phyloP scores from a whole-genome alignment of 1,140 invertebrate species.

The Ceratosolen fusciceps region DNA sequence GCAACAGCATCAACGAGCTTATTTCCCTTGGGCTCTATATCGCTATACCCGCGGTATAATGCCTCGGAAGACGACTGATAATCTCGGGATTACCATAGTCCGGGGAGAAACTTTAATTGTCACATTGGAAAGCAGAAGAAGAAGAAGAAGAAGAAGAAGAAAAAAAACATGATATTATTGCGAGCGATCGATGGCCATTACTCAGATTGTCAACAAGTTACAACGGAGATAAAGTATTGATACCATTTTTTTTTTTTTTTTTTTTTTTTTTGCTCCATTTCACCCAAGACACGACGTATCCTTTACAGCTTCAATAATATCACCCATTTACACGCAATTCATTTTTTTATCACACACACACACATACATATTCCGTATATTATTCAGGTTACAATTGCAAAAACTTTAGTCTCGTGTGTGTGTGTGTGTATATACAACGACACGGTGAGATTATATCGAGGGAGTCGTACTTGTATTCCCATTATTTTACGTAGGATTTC shows the following conservation, averaged over 20 bases:
- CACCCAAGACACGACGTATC: too few relatives aligned
- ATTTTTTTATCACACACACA: too few relatives aligned
- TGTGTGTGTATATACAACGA: too few relatives aligned
- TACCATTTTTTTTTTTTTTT: background rate
- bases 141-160: conserved; percentile 16
- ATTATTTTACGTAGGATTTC: too few relatives aligned
- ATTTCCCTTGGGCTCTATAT: conserved; percentile 57
- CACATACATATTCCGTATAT: too few relatives aligned
- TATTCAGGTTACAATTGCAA: too few relatives aligned
- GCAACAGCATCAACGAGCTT: conserved; percentile 54
- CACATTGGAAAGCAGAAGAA: conserved; percentile 46
- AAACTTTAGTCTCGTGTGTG: too few relatives aligned
- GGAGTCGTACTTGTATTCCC: too few relatives aligned
- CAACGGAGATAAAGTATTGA: background rate
- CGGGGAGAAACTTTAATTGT: conserved; percentile 54
- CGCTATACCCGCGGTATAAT: conserved; percentile 13
- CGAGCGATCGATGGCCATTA: conserved; percentile 47
- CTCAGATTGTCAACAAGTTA: background rate
- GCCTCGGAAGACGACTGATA: conserved; percentile 42
- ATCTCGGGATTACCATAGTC: conserved; percentile 50
- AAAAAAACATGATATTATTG: conserved; percentile 34
- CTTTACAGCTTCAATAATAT: too few relatives aligned
- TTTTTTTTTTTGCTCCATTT: too few relatives aligned
- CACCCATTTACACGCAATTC: too few relatives aligned
- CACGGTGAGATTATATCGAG: too few relatives aligned